Percentiles rank a stretch among this genome's conserved stretches.
phyloP scores from a whole-genome alignment of 1,140 invertebrate species.

The Augochlora pura region DNA sequence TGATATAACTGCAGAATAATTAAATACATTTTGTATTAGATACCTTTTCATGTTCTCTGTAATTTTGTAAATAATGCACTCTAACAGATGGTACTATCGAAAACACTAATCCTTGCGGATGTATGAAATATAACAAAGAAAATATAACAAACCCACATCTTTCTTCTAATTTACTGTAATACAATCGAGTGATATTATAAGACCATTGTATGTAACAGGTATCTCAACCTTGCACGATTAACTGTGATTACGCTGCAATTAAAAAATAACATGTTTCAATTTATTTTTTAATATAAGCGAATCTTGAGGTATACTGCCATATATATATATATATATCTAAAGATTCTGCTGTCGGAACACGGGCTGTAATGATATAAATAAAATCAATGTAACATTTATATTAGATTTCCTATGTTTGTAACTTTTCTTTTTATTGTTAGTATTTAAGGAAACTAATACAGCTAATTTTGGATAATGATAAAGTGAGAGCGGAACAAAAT shows the following conservation, averaged over 20 bases:
- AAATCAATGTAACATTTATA: not conserved
- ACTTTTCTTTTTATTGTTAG: not conserved
- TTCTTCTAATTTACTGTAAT: not conserved
- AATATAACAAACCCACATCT: constrained; percentile 40
- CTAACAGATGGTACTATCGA: constrained; percentile 9
- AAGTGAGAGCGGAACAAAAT: constrained; percentile 16
- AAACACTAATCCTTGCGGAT: not conserved
- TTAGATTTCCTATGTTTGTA: not conserved
- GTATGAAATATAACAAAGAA: constrained; percentile 12
- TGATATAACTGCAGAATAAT: not conserved
- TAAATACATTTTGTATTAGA: not conserved
- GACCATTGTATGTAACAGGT: not conserved
- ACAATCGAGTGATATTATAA: not conserved
- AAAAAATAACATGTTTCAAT: not conserved
- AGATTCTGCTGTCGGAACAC: too few relatives aligned
- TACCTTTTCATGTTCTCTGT: not conserved
- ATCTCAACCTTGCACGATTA: not conserved
- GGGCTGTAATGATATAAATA: not conserved
- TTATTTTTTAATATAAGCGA: not conserved
- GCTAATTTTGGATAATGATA: not conserved
- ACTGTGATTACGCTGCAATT: constrained; percentile 4
- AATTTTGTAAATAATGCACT: constrained; percentile 7
- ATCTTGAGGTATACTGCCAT: too few relatives aligned
- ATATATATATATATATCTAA: too few relatives aligned
- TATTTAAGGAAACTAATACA: not conserved